Evolutionary conservation across 1,140 invertebrate genomes (phyloP).

Genomic region (Dufourea novaeangliae): DNA sequence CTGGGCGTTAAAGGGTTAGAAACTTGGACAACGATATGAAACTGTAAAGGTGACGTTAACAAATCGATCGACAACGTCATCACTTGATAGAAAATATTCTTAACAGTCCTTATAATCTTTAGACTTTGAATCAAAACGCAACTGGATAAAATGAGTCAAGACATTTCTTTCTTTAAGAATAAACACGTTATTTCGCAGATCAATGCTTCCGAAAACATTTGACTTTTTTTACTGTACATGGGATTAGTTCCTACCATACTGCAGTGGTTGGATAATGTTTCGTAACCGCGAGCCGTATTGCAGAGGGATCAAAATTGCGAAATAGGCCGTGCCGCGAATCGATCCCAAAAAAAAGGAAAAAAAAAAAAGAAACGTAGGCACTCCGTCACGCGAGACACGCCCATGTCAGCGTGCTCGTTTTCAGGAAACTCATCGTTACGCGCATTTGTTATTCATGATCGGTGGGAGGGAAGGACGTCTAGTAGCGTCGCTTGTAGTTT

Average conservation of each 20-base stretch:
- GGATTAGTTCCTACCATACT: background rate
- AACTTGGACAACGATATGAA: too few species aligned
- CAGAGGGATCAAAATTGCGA: constrained; percentile 42
- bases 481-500: constrained; percentile 34
- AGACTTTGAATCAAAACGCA: too few species aligned
- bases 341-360: constrained; percentile 58
- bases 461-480: constrained; percentile 48
- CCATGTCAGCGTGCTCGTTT: constrained; percentile 56
- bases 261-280: background rate
- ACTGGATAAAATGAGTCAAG: too few species aligned
- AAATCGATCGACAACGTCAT: too few species aligned
- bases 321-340: constrained; percentile 19
- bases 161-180: too few species aligned
- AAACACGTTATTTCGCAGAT: too few species aligned
- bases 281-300: background rate
- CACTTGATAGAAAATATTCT: too few species aligned
- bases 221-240: too few species aligned
- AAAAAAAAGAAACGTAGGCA: too few species aligned
- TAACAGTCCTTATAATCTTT: too few species aligned
- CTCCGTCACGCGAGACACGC: constrained; percentile 62
- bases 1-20: too few species aligned
- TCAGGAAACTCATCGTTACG: constrained; percentile 58
- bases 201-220: background rate
- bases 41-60: too few species aligned
- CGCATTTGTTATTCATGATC: constrained; percentile 65